phyloP scores from a whole-genome alignment of 2,113 vertebrate species.

The Rhinoptilus africanus region DNA sequence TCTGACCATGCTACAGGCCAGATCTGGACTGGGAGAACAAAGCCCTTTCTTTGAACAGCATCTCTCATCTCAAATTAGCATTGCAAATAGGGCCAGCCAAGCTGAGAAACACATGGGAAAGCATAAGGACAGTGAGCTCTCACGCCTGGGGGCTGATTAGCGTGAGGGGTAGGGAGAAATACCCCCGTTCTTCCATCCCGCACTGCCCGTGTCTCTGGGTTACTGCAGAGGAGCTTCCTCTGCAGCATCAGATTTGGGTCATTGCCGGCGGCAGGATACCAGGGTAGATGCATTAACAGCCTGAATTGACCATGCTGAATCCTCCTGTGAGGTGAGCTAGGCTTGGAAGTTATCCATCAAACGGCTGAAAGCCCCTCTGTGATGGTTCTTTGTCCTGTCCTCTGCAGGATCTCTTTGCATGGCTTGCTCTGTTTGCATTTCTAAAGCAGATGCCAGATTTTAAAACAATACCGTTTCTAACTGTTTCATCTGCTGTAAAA shows the following conservation, averaged over 20 bases:
- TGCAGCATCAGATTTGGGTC: not conserved
- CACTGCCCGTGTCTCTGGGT: not conserved
- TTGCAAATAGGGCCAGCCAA: conserved; percentile 20
- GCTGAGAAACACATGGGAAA: conserved; percentile 47
- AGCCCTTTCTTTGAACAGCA: conserved; percentile 8
- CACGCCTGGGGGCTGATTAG: conserved; percentile 1
- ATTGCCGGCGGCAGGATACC: not conserved
- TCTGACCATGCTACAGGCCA: not conserved
- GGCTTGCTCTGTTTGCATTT: conserved; percentile 3
- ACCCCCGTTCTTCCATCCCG: not conserved
- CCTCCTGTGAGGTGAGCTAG: conserved; percentile 46
- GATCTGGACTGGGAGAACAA: not conserved
- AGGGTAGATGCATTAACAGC: not conserved
- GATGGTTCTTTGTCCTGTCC: conserved; percentile 26
- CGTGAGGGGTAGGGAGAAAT: not conserved
- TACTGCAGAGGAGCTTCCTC: not conserved
- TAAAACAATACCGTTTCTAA: not conserved
- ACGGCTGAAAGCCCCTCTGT: not conserved
- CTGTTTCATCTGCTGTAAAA: not conserved
- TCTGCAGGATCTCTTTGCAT: not conserved
- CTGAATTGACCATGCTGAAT: not conserved
- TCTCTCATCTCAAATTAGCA: conserved; percentile 44
- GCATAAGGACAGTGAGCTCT: conserved; percentile 10
- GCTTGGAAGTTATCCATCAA: conserved; percentile 25
- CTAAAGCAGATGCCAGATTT: conserved; percentile 21